These are phyloP conservation scores for Actinostola sp. DNA, from an alignment of 92 coral and sea anemone genomes.

Conservation along the genomic window DNA sequence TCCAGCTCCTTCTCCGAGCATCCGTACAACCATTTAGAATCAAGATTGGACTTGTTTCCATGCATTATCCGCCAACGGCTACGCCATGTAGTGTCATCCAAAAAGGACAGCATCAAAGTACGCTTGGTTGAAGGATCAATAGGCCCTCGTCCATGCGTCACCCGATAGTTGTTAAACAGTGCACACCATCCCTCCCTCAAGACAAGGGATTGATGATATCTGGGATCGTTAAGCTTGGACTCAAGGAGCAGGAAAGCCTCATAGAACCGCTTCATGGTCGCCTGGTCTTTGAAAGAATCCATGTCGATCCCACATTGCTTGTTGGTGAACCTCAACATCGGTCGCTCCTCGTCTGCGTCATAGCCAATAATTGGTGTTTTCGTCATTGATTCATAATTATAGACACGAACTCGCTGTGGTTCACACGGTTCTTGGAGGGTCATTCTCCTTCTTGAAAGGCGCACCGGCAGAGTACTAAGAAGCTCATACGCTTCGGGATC, in stretches of 20 bases:
- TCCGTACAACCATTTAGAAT: constrained; percentile 55
- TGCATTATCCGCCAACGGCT: constrained; percentile 47
- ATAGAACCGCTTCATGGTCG: constrained; percentile 35
- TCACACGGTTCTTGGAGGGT: constrained; percentile 26
- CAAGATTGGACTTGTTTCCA: constrained; percentile 50
- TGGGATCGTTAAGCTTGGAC: constrained; percentile 35
- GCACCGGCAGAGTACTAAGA: constrained; percentile 30
- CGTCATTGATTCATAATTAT: constrained; percentile 13
- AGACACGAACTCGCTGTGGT: not conserved
- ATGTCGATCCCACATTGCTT: constrained; percentile 32
- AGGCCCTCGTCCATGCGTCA: not conserved
- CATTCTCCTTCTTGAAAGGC: constrained; percentile 26
- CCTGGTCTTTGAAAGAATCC: constrained; percentile 12
- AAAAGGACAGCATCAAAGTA: not conserved
- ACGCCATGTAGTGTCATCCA: constrained; percentile 17
- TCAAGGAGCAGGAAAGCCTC: constrained; percentile 37
- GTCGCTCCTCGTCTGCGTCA: constrained; percentile 27
- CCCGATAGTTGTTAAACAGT: constrained; percentile 21
- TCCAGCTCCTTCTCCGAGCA: constrained; percentile 53
- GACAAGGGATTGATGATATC: constrained; percentile 3
- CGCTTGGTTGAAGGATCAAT: constrained; percentile 3
- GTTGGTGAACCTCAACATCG: constrained; percentile 13
- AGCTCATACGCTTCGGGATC: constrained; percentile 50
- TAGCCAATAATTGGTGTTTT: constrained; percentile 16
- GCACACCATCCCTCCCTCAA: constrained; percentile 14